Conservation (phyloP, 2,888 invertebrate species). For the Icerya purchasi region DNA sequence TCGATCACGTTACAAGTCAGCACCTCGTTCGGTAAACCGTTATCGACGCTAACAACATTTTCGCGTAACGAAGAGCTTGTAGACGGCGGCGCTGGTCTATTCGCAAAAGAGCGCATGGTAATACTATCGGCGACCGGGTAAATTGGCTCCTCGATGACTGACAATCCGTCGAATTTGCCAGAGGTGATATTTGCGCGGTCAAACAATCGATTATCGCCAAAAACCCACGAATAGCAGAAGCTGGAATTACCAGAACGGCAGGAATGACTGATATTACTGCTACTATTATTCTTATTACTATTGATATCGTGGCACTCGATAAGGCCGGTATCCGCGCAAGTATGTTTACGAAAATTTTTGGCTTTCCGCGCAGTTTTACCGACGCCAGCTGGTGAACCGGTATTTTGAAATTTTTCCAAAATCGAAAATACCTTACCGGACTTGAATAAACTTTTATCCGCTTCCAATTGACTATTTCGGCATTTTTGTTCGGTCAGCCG, state of each 20-base stretch:
- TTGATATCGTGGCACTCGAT: too few species aligned
- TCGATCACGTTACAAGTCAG: constrained; percentile 8
- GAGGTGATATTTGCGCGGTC: not conserved
- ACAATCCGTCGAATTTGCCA: not conserved
- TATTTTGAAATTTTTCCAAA: constrained; percentile 32
- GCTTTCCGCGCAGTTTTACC: too few species aligned
- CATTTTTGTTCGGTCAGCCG: not conserved
- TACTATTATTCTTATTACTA: too few species aligned
- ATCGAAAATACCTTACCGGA: constrained; percentile 26
- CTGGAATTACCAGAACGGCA: not conserved
- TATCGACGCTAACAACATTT: not conserved
- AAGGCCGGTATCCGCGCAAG: too few species aligned
- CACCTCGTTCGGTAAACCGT: constrained; percentile 7
- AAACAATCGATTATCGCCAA: constrained; percentile 5
- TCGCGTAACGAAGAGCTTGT: not conserved
- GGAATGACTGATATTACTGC: not conserved
- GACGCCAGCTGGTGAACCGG: constrained; percentile 23
- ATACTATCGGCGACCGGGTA: not conserved
- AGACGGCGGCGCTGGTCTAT: not conserved
- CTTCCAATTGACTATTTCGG: constrained; percentile 2
- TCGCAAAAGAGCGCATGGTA: not conserved
- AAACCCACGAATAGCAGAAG: constrained; percentile 15
- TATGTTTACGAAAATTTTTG: too few species aligned
- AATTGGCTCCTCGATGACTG: not conserved
- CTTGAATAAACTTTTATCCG: constrained; percentile 4